phyloP scores from a whole-genome alignment of 2,888 invertebrate species.

The Catocala nupta region DNA sequence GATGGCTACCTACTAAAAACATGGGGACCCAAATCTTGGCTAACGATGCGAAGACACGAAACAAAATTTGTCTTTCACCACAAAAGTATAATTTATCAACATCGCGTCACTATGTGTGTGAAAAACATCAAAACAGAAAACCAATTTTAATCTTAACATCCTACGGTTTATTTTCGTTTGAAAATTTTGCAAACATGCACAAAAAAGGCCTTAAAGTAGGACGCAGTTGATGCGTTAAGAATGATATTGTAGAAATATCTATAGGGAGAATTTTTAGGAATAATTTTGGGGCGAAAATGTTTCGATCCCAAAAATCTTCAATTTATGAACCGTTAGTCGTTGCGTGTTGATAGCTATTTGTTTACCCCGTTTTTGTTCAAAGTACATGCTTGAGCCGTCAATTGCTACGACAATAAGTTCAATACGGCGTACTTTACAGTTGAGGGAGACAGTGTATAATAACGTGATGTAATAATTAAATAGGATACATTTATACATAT shows the following conservation, averaged over 20 bases:
- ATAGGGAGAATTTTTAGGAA: slow-evolving; percentile 16
- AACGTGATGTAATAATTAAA: too few relatives aligned
- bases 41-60: slow-evolving; percentile 69
- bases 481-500: too few relatives aligned
- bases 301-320: background rate
- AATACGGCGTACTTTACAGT: too few relatives aligned
- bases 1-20: slow-evolving; percentile 34
- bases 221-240: slow-evolving; percentile 44
- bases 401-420: too few relatives aligned
- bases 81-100: slow-evolving; percentile 67
- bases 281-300: slow-evolving; percentile 19
- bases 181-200: slow-evolving; percentile 21
- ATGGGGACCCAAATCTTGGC: slow-evolving; percentile 59
- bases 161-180: slow-evolving; percentile 25
- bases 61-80: slow-evolving; percentile 75
- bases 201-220: slow-evolving; percentile 35
- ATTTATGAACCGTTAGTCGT: slow-evolving; percentile 1
- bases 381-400: background rate
- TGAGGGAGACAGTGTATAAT: too few relatives aligned
- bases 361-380: background rate
- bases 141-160: slow-evolving; percentile 10
- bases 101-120: slow-evolving; percentile 50
- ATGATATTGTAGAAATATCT: slow-evolving; percentile 39
- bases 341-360: background rate
- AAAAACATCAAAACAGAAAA: slow-evolving; percentile 8